Evolutionary conservation across 1,140 invertebrate genomes (phyloP), one percentile per base, ranked within the genome.

Genomic region (Drosophila azteca): DNA sequence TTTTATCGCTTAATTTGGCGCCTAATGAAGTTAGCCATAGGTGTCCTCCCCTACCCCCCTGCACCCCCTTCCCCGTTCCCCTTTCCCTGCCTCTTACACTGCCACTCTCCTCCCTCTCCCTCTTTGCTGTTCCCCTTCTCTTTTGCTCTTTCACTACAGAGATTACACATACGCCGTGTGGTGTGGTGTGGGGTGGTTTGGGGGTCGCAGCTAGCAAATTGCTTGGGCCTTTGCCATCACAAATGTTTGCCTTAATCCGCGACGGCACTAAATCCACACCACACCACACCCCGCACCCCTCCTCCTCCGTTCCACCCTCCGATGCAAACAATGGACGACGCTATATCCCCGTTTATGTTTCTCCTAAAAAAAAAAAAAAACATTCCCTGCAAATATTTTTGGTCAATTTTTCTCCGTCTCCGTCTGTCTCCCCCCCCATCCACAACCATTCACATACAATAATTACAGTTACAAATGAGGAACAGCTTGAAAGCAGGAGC

Each of bases 1-100:
- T 71, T 79, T 83, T 83, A 83, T 83, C 79, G 79, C 80, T 83
- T 83, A 83, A 83, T 83, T 83, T 83, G 79, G 79, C 46, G 79
- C 65, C 65, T 87, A 85, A 85, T 85, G 82, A 85, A 85, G 82
- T 87, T 65, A 67, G 48, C 82, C 67, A 77, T 74, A 74, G 82
- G 67, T 77, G 52, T 70, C 45, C 53, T 26, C 31, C 17, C 15
- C 13, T 11, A 5, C 7, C 20, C 15, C 13, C 35, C 24, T 2
- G 1, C 2, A 24, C 22, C 45, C 53, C 24, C 31, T 31, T 6
- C 7, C 11, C 44, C 15, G 9, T 11, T 4, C 6, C 20, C 15
- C 15, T 35, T 39, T 0, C 39, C 15, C 13, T 11, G 7, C 6
- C 20, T 11, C 15, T 35, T 39, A 0, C 39, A 9, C 1, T 5